Base-by-base conservation (phyloP, 2,113 vertebrate species). In the Rhizomys pruinosus region DNA sequence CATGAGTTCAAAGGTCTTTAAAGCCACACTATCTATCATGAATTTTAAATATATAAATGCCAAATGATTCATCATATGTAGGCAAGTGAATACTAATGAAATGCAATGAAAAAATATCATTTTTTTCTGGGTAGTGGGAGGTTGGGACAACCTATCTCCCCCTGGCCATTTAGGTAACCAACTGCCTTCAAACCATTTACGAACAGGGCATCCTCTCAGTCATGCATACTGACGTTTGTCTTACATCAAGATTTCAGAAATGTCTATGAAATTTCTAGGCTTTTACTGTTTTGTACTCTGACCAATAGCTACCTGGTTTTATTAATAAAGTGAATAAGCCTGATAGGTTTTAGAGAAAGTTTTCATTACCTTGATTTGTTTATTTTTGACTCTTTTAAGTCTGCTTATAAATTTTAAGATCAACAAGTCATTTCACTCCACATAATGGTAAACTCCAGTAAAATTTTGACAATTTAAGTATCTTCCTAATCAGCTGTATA, bases 401-500 rank as follows among this genome's bases (percentile, higher is more conserved):
- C 11, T 52, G 47, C 47, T 52, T 52, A 52, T 52, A 52, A 52
- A 52, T 66, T 71, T 71, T 71, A 94, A 52, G 39, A 57, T 10
- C 47, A 64, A 82, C 4, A 85, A 87, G 71, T 64, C 5, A 73
- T 78, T 82, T 61, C 78, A 66, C 22, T 42, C n/a, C n/a, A n/a
- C n/a, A n/a, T 82, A 52, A 52, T 76, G 85, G 47, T 64, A 96
- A 96, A 84, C 2, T 8, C 5, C 85, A 66, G 34, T 23, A 89
- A 34, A 93, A 84, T 91, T 93, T 59, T 93, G 57, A 82, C 12
- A 91, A 57, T 78, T 47, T 81, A 81, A 93, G 92, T 87, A 55
- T 52, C 44, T 85, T 72, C 27, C 12, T 42, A 71, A 84, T 87
- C 27, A 77, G 23, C 86, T 84, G 79, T 72, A 72, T 8, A 84